Evolutionary conservation across 2,113 vertebrate genomes (phyloP), one percentile per base, ranked within the genome.

Genomic region (Psettodes erumei): DNA sequence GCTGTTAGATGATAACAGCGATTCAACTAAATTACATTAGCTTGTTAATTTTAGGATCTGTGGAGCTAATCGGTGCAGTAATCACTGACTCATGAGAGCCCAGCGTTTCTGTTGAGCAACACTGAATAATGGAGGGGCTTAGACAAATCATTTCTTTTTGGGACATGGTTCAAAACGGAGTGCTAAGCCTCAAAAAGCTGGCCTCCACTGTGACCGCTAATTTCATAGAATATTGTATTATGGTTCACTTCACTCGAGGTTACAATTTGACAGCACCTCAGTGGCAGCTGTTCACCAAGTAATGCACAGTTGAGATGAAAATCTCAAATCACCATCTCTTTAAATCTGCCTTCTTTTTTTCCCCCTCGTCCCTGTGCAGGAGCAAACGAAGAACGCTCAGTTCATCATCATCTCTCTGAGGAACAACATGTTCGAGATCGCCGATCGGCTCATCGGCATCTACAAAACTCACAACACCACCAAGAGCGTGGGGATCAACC

Each of bases 391-490:
- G 91, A 99, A 99, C 1, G 98, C 98, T 58, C 98, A 99, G 79
- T 99, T 99, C 74, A 99, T 99, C 89, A 96, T 99, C 82, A 99
- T 99, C 93, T 98, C 97, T 25, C 93, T 99, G 92, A 94, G 98
- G 75, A 97, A 99, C 94, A 98, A 99, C 93, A 99, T 99, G 98
- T 99, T 99, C 68, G 98, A 99, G 89, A 98, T 98, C 1, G 95
- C 97, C 0, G 97, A 99, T 69, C 94, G 98, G 37, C 93, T 99
- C 35, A 96, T 99, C 33, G 98, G 98, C 48, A 98, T 99, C 85
- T 99, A 96, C 75, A 99, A 99, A 89, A 98, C 97, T 0, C 92
- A 96, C 80, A 98, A 99, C 77, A 96, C 94, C 89, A 98, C 97
- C 0, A 99, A 98, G 88, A 98, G 93, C 0, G 96, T 97, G 81